A percentile compares a stretch with the other conserved stretches of the same genome.
Evolutionary conservation across 2,113 vertebrate species (phyloP).

Genomic region (Pseudonaja textilis): DNA sequence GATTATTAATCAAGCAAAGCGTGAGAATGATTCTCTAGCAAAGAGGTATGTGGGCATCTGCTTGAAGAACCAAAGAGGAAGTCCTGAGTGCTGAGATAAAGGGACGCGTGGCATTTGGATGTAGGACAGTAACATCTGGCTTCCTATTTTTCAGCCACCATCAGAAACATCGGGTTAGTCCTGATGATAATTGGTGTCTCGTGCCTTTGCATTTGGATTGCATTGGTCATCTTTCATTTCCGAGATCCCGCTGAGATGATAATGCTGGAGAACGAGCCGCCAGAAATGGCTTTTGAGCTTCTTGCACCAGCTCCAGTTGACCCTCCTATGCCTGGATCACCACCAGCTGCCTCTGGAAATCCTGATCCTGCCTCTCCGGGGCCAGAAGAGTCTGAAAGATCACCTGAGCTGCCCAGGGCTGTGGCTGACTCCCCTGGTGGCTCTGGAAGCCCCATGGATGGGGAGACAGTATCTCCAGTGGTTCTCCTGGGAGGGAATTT

Average conservation of each 20-base stretch:
- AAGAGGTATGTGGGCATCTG: background rate
- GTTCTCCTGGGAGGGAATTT: background rate
- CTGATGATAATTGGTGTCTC: background rate
- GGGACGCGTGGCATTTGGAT: background rate
- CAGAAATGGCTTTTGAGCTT: background rate
- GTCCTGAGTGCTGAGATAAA: background rate
- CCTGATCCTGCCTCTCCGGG: background rate
- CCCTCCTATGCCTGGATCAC: background rate
- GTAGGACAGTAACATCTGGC: background rate
- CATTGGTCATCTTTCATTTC: background rate
- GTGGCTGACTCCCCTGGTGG: too few relatives aligned
- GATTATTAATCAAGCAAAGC: background rate
- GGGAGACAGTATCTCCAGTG: background rate
- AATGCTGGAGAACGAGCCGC: rapidly evolving
- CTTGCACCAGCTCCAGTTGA: background rate
- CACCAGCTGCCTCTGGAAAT: background rate
- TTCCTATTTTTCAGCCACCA: background rate
- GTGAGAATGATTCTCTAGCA: background rate
- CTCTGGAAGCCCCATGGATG: background rate
- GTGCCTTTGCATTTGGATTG: background rate
- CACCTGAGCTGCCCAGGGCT: background rate
- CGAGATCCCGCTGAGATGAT: background rate
- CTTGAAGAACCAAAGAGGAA: background rate
- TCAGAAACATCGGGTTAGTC: background rate
- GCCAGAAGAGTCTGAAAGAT: background rate